Evolutionary conservation across 2,113 vertebrate species (phyloP), one percentile per base, ranked within the genome.

Genomic region (Aspiorhynchus laticeps): DNA sequence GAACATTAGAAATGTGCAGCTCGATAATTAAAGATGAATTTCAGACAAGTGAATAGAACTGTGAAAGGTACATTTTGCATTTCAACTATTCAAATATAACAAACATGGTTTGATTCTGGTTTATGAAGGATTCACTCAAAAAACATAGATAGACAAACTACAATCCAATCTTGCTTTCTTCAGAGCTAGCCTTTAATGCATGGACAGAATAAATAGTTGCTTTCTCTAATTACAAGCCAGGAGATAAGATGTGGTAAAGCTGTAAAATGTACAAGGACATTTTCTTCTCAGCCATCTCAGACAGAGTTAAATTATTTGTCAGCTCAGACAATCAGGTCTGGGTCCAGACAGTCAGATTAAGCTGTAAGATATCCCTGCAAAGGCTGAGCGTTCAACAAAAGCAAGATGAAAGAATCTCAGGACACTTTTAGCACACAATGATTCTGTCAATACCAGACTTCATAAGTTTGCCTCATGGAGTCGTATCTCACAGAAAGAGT

Each of bases 351-450:
- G 65, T 48, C 77, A 85, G 61, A 86, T 81, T 73, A 76, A 86
- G 36, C 69, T 71, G 74, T 80, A 80, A 84, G 76, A 80, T 85
- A 71, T 69, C 80, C 71, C 36, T 28, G 46, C 53, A n/a, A 67
- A 51, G 43, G 43, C 73, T 7, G 84, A 21, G 65, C 74, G 53
- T 77, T 82, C 33, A 74, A 84, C 59, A 53, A 65, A 80, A 77
- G 71, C 61, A 28, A 82, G 56, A 85, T 85, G 67, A 87, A 74
- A 78, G 43, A 53, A n/a, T 84, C 41, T 33, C 6, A 43, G 38
- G 74, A 26, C 80, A 74, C 63, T 86, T 69, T 88, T 75, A 79
- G 38, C 82, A 86, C 80, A 88, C 51, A 84, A 63, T 83, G 28
- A 79, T 26, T 26, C 73, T 28, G 73, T 76, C 87, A 56, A 74